phyloP scores from a whole-genome alignment of 2,888 invertebrate genomes.

The Drosophila longiperda region DNA sequence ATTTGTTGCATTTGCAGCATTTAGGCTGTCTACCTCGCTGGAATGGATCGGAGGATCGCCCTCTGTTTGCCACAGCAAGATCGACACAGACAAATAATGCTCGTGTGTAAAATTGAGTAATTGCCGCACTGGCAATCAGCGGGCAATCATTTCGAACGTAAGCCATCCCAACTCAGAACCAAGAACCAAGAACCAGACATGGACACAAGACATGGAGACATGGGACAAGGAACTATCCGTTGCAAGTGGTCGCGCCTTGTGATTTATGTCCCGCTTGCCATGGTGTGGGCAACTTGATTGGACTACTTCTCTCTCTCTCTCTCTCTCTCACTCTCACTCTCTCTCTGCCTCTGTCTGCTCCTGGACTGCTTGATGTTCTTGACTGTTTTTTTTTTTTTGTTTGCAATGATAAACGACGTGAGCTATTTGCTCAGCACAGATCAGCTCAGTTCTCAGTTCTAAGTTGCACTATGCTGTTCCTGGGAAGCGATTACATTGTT shows the following conservation, averaged over 20 bases:
- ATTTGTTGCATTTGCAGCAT: constrained; percentile 34
- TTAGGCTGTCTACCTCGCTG: constrained; percentile 60
- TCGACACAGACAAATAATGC: constrained; percentile 80
- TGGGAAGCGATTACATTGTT: constrained; percentile 66
- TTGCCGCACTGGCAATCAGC: constrained; percentile 80
- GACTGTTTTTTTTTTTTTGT: constrained; percentile 78
- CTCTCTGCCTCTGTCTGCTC: constrained; percentile 30
- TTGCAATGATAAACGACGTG: constrained; percentile 78
- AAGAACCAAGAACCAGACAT: constrained; percentile 27
- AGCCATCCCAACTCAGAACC: constrained; percentile 15
- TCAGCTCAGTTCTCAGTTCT: constrained; percentile 7
- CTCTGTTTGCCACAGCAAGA: constrained; percentile 36
- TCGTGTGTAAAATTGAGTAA: constrained; percentile 80
- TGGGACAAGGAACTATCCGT: constrained; percentile 39
- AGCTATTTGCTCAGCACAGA: constrained; percentile 64
- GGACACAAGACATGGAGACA: constrained; percentile 26
- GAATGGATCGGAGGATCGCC: constrained; percentile 36
- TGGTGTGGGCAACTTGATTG: constrained; percentile 72
- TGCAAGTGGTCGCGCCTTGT: constrained; percentile 71
- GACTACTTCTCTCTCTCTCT: constrained; percentile 39
- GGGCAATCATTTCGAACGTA: constrained; percentile 75
- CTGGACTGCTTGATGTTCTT: constrained; percentile 54
- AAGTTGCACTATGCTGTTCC: constrained; percentile 28
- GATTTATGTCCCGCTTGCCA: constrained; percentile 74
- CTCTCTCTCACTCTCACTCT: constrained; percentile 10